Base-by-base conservation (phyloP, 2,888 invertebrate species). In the Meteorus colon region DNA sequence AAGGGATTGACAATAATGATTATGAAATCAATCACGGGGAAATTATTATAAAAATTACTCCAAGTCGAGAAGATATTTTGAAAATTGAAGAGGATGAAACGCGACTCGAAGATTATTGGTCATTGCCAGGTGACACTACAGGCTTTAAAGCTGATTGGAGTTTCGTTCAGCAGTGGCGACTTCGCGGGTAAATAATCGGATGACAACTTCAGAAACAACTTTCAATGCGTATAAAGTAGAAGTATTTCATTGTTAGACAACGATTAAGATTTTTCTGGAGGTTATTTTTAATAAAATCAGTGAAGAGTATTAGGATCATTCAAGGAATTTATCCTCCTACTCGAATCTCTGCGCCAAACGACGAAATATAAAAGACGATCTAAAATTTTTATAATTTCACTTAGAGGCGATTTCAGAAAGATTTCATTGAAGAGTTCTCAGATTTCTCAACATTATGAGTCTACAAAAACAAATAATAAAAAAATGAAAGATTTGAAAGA, bases 131-230 rank as follows among this genome's bases (percentile, higher is more conserved):
- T 78, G 90, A 91, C 82, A 89, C 88, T 76, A 90, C 89, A 79
- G 91, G 88, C 34, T 89, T 91, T 84, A 90, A 92, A 80, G 93
- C 93, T 79, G 94, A 94, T 87, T 94, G 94, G 94, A 94, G 94
- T 86, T 94, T 94, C 87, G 94, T 94, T 68, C 94, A 94, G 88
- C 93, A 93, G 85, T 94, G 94, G 94, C 91, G 94, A 85, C 82
- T 89, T 51, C 92, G 93, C 90, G 92, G 94, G 94, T 94, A 90
- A 87, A 83, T 80, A 77, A 78, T 31, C 2, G 1, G 4, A 12
- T 8, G 6, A 4, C 6, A 19, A 48, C 31, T 37, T 51, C 29
- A 31, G 29, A 55, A 51, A 68, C 10, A 19, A 66, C 31, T 66
- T 4, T 14, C 12, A 12, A 41, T 12, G 1, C 12, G 8, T 41